Base-by-base conservation (phyloP, 1,140 invertebrate genomes). In the Heliconius hermathena region DNA sequence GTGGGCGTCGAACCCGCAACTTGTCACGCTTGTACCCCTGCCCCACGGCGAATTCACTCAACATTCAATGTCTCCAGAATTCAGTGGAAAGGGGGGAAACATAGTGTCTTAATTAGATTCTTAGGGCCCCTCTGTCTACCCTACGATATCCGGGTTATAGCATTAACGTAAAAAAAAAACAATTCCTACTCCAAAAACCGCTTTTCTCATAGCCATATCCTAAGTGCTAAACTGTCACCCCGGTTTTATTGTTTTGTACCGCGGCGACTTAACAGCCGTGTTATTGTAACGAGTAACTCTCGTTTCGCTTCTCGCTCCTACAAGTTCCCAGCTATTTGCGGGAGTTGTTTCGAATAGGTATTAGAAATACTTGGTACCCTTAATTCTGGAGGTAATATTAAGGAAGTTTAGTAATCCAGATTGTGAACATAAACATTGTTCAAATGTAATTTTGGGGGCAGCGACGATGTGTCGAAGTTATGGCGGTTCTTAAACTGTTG, bases 261-360 rank as follows among this genome's bases (percentile, higher is more conserved):
- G 85, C 84, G 81, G 85, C 86, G 88, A 87, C 87, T 88, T 87
- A 90, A 88, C 90, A 88, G 83, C 85, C 77, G 84, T 87, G 88
- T 90, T 90, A 88, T 87, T 87, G 88, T 89, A 87, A 84, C 87
- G 83, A 85, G 85, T 88, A 84, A 83, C 83, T 81, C 83, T 83
- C 82, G 84, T 66, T 66, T 16, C 60, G 26, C 81, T 86, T 83
- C 74, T 81, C 81, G 77, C 81, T 88, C 87, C 82, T 74, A 73
- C 57, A 41, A 76, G 9, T 82, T 83, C 72, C 81, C 78, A 78
- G 82, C 83, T 84, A 86, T 88, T 87, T 86, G 86, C 84, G 85
- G 83, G 57, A 73, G 84, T 85, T 89, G 86, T 88, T 88, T 84
- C 80, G 83, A 80, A 81, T 85, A 81, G 85, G 22, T 18, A 66